Percentiles rank a stretch among this genome's conserved stretches.
phyloP scores from a whole-genome alignment of 2,888 invertebrate genomes.

The Rapana venosa region DNA sequence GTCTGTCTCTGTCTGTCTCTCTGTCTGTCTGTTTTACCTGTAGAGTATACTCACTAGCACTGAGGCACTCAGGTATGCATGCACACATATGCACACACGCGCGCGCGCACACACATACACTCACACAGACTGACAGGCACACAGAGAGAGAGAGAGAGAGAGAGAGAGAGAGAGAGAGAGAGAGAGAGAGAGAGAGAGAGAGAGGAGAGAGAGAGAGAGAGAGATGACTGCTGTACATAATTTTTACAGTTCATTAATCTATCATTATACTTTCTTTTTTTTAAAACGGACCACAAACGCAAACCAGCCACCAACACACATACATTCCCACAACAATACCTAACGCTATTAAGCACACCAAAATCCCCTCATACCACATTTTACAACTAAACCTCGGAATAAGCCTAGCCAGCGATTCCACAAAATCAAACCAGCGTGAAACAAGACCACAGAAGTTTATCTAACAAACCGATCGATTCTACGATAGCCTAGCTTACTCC shows the following conservation, averaged over 20 bases:
- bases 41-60: not conserved
- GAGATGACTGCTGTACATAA: too few relatives aligned
- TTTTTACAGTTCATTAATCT: too few relatives aligned
- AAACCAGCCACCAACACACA: too few relatives aligned
- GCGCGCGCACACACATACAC: slow-evolving; percentile 11
- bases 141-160: not conserved
- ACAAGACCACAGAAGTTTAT: not conserved
- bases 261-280: too few relatives aligned
- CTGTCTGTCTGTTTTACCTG: not conserved
- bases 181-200: too few relatives aligned
- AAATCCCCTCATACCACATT: not conserved
- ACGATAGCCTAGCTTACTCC: not conserved
- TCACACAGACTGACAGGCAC: slow-evolving; percentile 13
- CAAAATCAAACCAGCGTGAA: not conserved
- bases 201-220: too few relatives aligned
- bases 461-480: too few relatives aligned
- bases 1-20: not conserved
- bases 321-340: not conserved
- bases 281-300: too few relatives aligned
- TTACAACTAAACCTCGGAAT: not conserved
- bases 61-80: not conserved
- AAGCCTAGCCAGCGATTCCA: not conserved
- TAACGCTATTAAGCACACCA: not conserved
- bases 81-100: not conserved
- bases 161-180: too few relatives aligned